These are phyloP conservation scores for Ptyas mucosa DNA, from an alignment of 2,113 vertebrate genomes.

Conservation along the genomic window DNA sequence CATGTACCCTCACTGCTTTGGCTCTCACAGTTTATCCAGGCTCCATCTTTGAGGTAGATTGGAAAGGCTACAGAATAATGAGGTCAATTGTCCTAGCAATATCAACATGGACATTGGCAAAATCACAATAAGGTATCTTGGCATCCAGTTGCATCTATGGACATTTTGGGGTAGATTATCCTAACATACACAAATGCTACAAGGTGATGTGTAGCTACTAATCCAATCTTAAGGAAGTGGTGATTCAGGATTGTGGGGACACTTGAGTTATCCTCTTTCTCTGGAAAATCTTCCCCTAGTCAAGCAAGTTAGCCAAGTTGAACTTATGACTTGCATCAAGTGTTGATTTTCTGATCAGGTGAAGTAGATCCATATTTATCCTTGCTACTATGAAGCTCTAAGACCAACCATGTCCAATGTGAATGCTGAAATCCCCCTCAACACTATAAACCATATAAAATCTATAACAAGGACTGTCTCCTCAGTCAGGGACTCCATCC, in stretches of 20 bases:
- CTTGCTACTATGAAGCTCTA: neutral
- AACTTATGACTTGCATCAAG: neutral
- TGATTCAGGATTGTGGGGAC: neutral
- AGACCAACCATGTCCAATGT: neutral
- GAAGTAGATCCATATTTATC: neutral
- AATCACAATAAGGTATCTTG: neutral
- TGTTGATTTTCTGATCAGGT: neutral
- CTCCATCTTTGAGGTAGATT: neutral
- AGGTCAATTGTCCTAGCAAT: neutral
- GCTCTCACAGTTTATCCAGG: neutral
- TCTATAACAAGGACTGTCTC: neutral
- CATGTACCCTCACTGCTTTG: neutral
- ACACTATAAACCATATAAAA: neutral
- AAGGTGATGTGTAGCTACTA: neutral
- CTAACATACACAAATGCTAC: neutral
- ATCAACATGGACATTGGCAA: neutral
- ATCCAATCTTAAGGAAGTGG: neutral
- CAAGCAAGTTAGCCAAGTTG: neutral
- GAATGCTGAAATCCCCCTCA: neutral
- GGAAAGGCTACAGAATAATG: neutral
- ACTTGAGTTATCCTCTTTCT: neutral
- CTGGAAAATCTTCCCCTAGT: neutral
- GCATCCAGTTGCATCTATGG: neutral
- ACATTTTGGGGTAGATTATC: neutral
- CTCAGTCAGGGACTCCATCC: neutral